Evolutionary conservation across 2,888 invertebrate genomes (phyloP).

Genomic region (Eilema depressum): DNA sequence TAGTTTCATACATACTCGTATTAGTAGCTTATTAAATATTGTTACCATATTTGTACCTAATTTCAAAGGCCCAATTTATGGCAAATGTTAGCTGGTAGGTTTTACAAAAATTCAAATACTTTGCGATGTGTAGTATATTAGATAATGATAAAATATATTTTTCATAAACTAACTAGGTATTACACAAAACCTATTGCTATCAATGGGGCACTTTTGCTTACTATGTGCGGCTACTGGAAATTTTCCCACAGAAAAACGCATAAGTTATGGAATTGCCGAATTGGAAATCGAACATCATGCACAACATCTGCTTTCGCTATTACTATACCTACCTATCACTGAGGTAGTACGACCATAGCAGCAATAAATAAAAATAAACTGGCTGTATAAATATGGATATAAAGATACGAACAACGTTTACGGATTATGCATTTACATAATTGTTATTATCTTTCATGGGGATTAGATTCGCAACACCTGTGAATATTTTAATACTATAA

Average conservation of each 20-base stretch:
- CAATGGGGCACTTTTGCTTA: no score
- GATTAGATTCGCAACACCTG: not conserved
- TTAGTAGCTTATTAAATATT: not conserved
- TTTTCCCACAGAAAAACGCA: not conserved
- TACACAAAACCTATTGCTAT: not conserved
- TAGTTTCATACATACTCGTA: not conserved
- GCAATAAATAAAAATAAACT: no score
- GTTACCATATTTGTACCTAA: not conserved
- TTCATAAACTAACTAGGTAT: not conserved
- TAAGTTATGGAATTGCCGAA: not conserved
- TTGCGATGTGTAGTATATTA: no score
- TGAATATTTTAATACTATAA: not conserved
- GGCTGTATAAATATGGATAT: not conserved
- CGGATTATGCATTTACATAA: not conserved
- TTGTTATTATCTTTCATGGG: not conserved
- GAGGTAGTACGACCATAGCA: no score
- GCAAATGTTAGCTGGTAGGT: not conserved
- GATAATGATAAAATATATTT: not conserved
- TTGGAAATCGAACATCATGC: not conserved
- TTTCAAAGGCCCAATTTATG: no score
- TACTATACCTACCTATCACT: no score
- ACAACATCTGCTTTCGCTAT: not conserved
- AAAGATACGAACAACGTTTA: not conserved
- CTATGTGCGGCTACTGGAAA: no score
- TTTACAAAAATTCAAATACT: not conserved